Conservation (phyloP, 2,113 vertebrate genomes). For the Xerus inauris region DNA sequence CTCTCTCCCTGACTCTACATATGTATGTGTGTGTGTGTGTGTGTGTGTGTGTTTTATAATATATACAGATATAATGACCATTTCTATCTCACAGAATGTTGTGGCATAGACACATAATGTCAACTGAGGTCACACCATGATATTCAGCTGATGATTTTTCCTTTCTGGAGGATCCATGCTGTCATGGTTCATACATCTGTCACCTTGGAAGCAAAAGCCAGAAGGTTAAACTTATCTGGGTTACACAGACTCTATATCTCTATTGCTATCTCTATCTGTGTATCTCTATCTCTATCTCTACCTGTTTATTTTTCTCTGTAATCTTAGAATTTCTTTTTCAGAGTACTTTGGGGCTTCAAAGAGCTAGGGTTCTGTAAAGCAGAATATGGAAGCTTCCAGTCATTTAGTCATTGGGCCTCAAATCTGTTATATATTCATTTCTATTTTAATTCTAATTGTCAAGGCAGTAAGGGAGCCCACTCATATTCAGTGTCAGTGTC, state of each 20-base stretch:
- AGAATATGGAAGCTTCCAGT: not conserved
- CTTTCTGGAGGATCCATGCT: not conserved
- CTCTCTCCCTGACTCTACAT: no score
- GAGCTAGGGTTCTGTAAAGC: not conserved
- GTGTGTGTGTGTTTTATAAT: no score
- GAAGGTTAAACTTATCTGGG: not conserved
- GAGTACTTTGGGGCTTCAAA: not conserved
- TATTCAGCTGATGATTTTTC: not conserved
- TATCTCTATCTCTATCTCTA: no score
- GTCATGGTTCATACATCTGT: not conserved
- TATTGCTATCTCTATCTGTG: not conserved
- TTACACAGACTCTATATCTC: not conserved
- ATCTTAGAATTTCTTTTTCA: not conserved
- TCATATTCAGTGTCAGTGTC: not conserved
- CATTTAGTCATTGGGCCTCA: not conserved
- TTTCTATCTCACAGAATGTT: not conserved
- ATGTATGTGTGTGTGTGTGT: no score
- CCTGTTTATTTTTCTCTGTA: not conserved
- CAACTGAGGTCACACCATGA: not conserved
- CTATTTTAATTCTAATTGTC: not conserved
- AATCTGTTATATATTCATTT: not conserved
- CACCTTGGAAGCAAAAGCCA: not conserved
- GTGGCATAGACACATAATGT: not conserved
- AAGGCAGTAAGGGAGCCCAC: not conserved
- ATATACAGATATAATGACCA: not conserved